Conservation (phyloP, 2,797 vertebrate species). For the Carduelis carduelis region DNA sequence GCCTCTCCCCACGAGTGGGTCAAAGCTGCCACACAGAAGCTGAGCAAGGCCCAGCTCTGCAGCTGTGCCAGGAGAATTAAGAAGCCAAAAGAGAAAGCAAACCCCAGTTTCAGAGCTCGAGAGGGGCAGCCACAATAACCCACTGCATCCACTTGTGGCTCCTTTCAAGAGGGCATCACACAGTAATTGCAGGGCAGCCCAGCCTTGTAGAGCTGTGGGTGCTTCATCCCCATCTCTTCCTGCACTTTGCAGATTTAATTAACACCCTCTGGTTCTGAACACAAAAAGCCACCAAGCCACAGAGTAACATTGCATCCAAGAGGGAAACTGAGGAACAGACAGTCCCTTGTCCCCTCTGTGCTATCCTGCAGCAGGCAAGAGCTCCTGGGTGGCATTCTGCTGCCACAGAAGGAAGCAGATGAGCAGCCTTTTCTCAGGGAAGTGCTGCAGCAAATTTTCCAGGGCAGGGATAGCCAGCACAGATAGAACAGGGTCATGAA, state of each 20-base stretch:
- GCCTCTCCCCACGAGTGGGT: rapidly evolving
- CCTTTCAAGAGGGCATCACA: background rate
- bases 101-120: background rate
- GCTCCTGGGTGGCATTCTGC: background rate
- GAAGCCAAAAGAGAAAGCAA: background rate
- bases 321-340: background rate
- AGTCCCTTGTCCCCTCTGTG: rapidly evolving
- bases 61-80: background rate
- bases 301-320: background rate
- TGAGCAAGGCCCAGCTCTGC: background rate
- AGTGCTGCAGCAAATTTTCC: background rate
- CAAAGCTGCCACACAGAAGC: background rate
- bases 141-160: background rate
- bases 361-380: background rate
- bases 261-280: background rate
- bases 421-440: background rate
- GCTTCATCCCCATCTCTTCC: rapidly evolving
- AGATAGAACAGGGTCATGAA: background rate
- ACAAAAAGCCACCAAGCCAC: background rate
- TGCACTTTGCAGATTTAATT: background rate
- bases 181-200: background rate
- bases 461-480: background rate
- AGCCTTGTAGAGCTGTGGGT: background rate
- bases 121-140: background rate
- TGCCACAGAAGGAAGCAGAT: background rate